phyloP scores from a whole-genome alignment of 37 sponge, comb jelly and placozoan genomes.

The Oscarella lobularis region DNA sequence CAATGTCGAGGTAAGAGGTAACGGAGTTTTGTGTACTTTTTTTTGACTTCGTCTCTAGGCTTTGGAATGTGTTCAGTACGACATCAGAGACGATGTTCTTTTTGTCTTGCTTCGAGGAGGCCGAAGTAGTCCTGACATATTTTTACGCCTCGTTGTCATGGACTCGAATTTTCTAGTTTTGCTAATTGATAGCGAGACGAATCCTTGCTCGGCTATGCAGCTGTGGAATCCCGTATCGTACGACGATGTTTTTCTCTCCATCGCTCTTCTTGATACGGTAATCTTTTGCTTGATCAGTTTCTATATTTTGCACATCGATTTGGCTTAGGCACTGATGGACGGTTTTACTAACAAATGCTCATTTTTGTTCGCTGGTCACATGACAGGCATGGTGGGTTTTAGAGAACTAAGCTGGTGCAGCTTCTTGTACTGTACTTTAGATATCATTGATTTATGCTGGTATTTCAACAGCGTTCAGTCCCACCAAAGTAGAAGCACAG shows the following conservation, averaged over 20 bases:
- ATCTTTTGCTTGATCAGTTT: too few species aligned
- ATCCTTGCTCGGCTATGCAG: not conserved
- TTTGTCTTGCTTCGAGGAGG: not conserved
- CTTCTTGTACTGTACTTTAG: not conserved
- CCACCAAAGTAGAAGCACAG: too few species aligned
- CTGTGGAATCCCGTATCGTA: not conserved
- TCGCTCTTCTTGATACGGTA: not conserved
- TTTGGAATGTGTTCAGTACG: not conserved
- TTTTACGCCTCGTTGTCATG: too few species aligned
- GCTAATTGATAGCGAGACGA: not conserved
- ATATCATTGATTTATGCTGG: not conserved
- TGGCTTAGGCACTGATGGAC: too few species aligned
- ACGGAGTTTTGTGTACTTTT: too few species aligned
- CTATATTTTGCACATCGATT: too few species aligned
- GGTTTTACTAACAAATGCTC: not conserved
- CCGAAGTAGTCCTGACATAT: too few species aligned
- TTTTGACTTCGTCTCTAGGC: too few species aligned
- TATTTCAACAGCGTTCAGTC: not conserved
- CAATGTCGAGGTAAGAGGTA: not conserved
- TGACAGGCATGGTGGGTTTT: not conserved
- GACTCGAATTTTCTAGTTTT: not conserved
- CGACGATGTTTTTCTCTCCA: not conserved
- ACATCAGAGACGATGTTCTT: not conserved
- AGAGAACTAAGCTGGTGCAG: not conserved
- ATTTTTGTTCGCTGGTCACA: not conserved